Evolutionary conservation across 2,797 vertebrate genomes (phyloP), one percentile per base, ranked within the genome.

Genomic region (Enteromius argenteus): DNA sequence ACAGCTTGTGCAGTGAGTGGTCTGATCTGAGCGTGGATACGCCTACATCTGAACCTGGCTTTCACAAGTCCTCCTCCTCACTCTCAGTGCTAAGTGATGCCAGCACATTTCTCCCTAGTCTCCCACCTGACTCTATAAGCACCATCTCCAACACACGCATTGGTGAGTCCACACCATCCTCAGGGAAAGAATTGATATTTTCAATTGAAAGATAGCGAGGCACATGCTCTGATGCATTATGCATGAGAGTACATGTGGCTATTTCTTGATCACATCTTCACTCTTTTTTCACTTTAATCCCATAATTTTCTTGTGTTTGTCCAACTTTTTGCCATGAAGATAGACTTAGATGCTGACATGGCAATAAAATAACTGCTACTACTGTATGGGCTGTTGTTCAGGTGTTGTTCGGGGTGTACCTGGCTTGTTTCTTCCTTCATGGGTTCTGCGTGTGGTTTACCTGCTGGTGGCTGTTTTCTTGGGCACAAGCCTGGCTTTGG

Each of bases 121-220:
- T 92, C 35, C 91, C 90, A 42, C 91, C 89, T 0, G 93, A 92
- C 85, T 92, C 90, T 44, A 88, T 71, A 5, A 87, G 86, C 79
- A 92, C 91, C 32, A 79, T 89, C 44, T 95, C 95, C 77, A 87
- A 91, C 74, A 96, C 95, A n/a, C 94, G 94, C 58, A 95, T 96
- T 71, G 96, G 95, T 96, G 53, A 80, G 85, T 4, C 13, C 46
- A 66, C 79, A 69, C 13, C 14, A 56, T 62, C 23, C 56, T 19
- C 15, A 77, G 6, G 13, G 8, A 17, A 46, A 49, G 2, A 46
- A 32, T 19, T 35, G 6, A 35, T 17, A 64, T 64, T 64, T 32
- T 72, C 23, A 27, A 4, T 8, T 53, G 5, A 32, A 10, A 27
- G 42, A 11, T 60, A 13, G 23, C 11, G 2, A 27, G 58, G n/a